Base-by-base conservation (phyloP, 2,113 vertebrate genomes). In the Oceanodroma tethys region DNA sequence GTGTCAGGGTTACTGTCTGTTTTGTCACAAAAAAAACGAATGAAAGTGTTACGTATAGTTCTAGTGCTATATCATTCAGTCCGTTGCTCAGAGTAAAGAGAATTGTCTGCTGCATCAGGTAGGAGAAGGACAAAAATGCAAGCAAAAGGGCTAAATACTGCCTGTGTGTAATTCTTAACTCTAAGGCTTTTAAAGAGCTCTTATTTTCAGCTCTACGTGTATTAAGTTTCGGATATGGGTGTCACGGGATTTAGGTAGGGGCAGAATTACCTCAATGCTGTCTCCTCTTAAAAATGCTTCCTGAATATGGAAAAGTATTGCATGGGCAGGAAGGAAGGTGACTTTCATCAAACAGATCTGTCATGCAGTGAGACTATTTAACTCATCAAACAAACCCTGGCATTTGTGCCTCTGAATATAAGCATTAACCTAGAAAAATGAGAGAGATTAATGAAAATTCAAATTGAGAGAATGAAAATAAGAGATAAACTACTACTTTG, bases 291-390 rank as follows among this genome's bases (percentile, higher is more conserved):
- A 92, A 97, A 95, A 97, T 93, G 82, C 56, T 97, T 96, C 95
- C 95, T 97, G 96, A 94, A 97, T 96, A 95, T 96, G 95, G 90
- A 95, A 86, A 95, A 93, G 66, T 82, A 82, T 90, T 92, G 92
- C 96, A 88, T 43, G 88, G 79, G 32, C 85, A 97, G 97, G 97
- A 96, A 97, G 95, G 96, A 97, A 96, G 82, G 97, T 97, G 94
- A 97, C 88, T 96, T 97, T 97, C 96, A 97, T 97, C 95, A 93
- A 93, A 84, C 90, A 88, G 89, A 97, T 97, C 92, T 97, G 95
- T 97, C 95, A 94, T 81, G 94, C 90, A 88, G 72, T 40, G 88
- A 83, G 92, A 81, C 85, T 92, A 93, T 94, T 94, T 90, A 90
- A 93, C 85, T 96, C 90, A 96, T 94, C 90, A 78, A 93, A 88